A percentile compares a stretch with the other conserved stretches of the same genome.
Evolutionary conservation across 92 coral and sea anemone genomes (phyloP).

Genomic region (Epizoanthus fatuus): DNA sequence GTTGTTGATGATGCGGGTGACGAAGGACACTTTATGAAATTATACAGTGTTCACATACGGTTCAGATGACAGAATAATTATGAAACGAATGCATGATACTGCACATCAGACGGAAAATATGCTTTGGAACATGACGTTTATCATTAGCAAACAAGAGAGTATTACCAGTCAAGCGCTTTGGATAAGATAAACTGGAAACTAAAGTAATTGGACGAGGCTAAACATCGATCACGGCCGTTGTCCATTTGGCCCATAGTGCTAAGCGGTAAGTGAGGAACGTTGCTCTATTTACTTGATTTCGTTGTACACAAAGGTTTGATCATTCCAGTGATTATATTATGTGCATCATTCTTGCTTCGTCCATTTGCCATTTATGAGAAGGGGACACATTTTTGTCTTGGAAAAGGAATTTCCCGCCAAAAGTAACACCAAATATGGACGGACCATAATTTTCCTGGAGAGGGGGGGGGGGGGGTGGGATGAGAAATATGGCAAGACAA

Average conservation of each 20-base stretch:
- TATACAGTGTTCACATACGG: no score
- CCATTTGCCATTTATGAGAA: no score
- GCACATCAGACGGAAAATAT: conserved; percentile 18
- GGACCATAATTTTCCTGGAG: no score
- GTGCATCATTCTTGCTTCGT: no score
- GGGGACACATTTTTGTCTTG: no score
- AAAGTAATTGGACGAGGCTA: not conserved
- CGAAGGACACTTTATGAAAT: no score
- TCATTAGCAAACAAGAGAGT: not conserved
- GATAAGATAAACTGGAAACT: not conserved
- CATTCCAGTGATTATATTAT: not conserved
- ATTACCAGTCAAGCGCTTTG: conserved; percentile 11
- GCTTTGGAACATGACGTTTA: conserved; percentile 2
- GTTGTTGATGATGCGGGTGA: no score
- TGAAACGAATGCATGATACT: not conserved
- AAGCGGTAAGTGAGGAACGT: conserved; percentile 16
- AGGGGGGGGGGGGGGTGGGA: no score
- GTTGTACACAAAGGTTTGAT: conserved; percentile 3
- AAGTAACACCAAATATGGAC: no score
- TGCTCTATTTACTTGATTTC: conserved; percentile 22
- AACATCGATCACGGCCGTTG: conserved; percentile 1
- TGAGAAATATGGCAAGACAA: no score
- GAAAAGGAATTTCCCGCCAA: no score
- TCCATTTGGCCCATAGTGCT: not conserved
- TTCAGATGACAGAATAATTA: no score